Evolutionary conservation across 2,113 vertebrate species (phyloP).

Genomic region (Himantopus leucocephalus): DNA sequence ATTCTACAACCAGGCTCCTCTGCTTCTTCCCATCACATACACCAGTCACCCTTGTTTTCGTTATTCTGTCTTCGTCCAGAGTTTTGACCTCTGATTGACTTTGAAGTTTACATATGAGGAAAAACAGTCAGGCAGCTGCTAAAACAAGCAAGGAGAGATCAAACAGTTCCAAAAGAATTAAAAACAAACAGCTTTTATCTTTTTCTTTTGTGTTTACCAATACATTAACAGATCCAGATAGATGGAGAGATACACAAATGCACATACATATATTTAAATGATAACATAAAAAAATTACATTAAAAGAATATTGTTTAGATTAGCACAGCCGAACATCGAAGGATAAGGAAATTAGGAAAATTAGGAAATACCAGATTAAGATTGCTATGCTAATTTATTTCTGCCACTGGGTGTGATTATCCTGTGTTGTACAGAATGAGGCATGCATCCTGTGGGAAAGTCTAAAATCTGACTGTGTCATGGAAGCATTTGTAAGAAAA

Average conservation of each 20-base stretch:
- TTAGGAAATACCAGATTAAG: slow-evolving; percentile 58
- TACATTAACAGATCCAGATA: slow-evolving; percentile 33
- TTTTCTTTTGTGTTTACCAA: slow-evolving; percentile 59
- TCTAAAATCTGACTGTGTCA: background rate
- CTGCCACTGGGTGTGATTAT: slow-evolving; percentile 53
- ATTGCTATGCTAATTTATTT: slow-evolving; percentile 49
- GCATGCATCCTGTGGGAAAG: slow-evolving; percentile 61
- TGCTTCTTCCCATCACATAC: background rate
- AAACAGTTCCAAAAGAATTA: slow-evolving; percentile 48
- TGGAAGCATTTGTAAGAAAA: slow-evolving; percentile 21
- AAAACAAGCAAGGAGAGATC: slow-evolving; percentile 56
- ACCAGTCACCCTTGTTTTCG: background rate
- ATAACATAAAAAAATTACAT: background rate
- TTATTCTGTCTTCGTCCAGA: slow-evolving; percentile 20
- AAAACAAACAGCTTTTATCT: slow-evolving; percentile 63
- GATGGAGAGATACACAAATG: slow-evolving; percentile 12
- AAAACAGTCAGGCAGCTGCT: slow-evolving; percentile 66
- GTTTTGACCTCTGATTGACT: slow-evolving; percentile 66
- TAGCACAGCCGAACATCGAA: background rate
- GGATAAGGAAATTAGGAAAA: slow-evolving; percentile 51
- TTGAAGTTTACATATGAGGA: slow-evolving; percentile 64
- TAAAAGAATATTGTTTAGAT: slow-evolving; percentile 23
- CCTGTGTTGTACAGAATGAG: slow-evolving; percentile 35
- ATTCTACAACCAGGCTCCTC: background rate
- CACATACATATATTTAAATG: background rate